Conservation (phyloP, 2,888 invertebrate species). For the Chymomyza fuscimana region DNA sequence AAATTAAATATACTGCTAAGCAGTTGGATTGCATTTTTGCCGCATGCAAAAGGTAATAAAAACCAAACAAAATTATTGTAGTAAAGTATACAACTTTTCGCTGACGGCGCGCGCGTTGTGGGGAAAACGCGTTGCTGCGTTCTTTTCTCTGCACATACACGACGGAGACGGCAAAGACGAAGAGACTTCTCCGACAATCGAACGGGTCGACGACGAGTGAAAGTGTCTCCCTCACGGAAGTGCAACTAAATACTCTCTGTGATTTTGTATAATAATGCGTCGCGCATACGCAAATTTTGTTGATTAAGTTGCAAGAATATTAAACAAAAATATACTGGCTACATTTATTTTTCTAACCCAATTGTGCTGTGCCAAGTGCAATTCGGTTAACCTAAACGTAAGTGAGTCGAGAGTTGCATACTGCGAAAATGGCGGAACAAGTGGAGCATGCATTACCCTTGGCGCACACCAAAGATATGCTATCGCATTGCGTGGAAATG, state of each 20-base stretch:
- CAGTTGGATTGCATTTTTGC: constrained; percentile 25
- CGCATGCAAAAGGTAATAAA: constrained; percentile 30
- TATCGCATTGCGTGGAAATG: constrained; percentile 23
- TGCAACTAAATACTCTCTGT: constrained; percentile 55
- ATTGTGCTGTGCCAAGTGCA: constrained; percentile 5
- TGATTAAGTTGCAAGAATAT: constrained; percentile 53
- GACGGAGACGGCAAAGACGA: constrained; percentile 48
- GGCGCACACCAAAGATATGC: constrained; percentile 49
- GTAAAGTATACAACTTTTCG: constrained; percentile 27
- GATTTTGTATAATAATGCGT: constrained; percentile 70
- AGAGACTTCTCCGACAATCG: constrained; percentile 32
- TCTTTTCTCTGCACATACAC: constrained; percentile 52
- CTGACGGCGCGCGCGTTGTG: constrained; percentile 57
- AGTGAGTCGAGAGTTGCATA: constrained; percentile 19
- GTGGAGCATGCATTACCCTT: constrained; percentile 51
- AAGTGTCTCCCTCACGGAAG: constrained; percentile 66
- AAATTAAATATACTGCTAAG: constrained; percentile 33
- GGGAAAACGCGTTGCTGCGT: constrained; percentile 70
- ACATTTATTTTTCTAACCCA: neutral
- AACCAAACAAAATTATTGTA: constrained; percentile 25
- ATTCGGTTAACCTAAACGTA: constrained; percentile 4
- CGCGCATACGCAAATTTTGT: constrained; percentile 72
- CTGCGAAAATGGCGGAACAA: constrained; percentile 53
- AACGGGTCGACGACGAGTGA: constrained; percentile 55
- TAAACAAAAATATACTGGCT: constrained; percentile 23